A percentile compares a stretch with the other conserved stretches of the same genome.
Conservation (phyloP, 2,113 vertebrate species). For the Otis tarda region DNA sequence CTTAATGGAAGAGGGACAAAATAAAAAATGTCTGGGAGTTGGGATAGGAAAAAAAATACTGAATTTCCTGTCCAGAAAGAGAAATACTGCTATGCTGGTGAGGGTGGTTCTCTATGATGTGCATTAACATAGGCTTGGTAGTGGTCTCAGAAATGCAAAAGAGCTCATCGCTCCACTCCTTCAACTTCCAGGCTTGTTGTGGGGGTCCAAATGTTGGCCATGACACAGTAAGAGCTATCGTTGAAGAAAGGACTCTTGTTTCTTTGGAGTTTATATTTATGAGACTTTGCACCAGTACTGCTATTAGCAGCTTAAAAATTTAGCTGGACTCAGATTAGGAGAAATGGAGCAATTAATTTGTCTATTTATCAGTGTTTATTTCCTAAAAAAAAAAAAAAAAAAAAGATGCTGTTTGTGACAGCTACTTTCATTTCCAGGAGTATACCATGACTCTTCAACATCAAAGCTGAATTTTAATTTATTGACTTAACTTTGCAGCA, state of each 20-base stretch:
- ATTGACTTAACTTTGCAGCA: not conserved
- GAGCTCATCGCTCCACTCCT: not conserved
- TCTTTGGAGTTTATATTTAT: slow-evolving; percentile 1
- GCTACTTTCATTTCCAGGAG: slow-evolving; percentile 25
- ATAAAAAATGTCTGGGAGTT: not conserved
- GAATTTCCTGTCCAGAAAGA: not conserved
- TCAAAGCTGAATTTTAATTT: slow-evolving; percentile 33
- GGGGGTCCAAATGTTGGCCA: not conserved
- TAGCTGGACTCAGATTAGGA: not conserved
- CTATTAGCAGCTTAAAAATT: slow-evolving; percentile 5
- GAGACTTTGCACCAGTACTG: not conserved
- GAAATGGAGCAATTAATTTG: not conserved
- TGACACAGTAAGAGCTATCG: not conserved
- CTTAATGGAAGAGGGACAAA: slow-evolving; percentile 9
- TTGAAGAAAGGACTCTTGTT: not conserved
- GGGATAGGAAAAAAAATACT: not conserved
- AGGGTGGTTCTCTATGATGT: not conserved
- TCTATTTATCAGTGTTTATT: slow-evolving; percentile 5
- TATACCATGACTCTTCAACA: not conserved
- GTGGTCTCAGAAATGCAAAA: not conserved
- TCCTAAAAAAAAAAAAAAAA: not conserved
- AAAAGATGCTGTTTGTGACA: not conserved
- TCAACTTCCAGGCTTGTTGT: not conserved
- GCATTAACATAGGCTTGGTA: not conserved
- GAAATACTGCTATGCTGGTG: not conserved